Base-by-base conservation (phyloP, 2,888 invertebrate genomes). In the Schizotus pectinicornis region DNA sequence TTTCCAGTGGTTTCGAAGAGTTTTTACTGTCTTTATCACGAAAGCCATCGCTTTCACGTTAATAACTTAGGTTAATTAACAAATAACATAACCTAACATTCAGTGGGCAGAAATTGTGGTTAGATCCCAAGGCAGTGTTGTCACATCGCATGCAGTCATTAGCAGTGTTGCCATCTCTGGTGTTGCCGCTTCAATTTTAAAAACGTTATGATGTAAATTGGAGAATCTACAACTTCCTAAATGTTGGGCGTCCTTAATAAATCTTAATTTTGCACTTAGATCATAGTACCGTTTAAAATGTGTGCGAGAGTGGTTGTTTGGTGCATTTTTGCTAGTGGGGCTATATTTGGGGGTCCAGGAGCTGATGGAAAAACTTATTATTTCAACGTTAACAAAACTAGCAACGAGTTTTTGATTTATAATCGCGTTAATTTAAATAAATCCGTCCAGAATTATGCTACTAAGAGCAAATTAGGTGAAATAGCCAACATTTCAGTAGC, bases 1-100 rank as follows among this genome's bases (percentile, higher is more conserved):
- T 75, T 96, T 96, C 95, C 95, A 95, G 78, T 96, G 88, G 79
- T 88, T 91, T 73, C 91, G 80, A 41, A 94, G 77, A 2, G 86
- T 86, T 81, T 84, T 87, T 7, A 85, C 82, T 64, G 87, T 82
- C 80, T 85, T 89, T 12, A 87, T 74, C 65, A 90, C 75, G 71
- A 81, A 81, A 70, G 84, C 74, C 85, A 86, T 76, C 31, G 6
- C 43, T 61, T 45, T 34, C 7, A n/a, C n/a, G n/a, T n/a, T n/a
- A n/a, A n/a, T n/a, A n/a, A n/a, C n/a, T n/a, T 22, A 22, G 3
- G 22, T 22, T 22, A 31, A 32, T 7, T 11, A 3, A n/a, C n/a
- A n/a, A 5, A 32, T 3, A 0, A 7, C 1, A 6, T 43, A 43
- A 43, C 43, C 43, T 32, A 31, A 43, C 12, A 30, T 43, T 31